Evolutionary conservation across 1,140 invertebrate genomes (phyloP), one percentile per base, ranked within the genome.

Genomic region (Heliothis virescens): DNA sequence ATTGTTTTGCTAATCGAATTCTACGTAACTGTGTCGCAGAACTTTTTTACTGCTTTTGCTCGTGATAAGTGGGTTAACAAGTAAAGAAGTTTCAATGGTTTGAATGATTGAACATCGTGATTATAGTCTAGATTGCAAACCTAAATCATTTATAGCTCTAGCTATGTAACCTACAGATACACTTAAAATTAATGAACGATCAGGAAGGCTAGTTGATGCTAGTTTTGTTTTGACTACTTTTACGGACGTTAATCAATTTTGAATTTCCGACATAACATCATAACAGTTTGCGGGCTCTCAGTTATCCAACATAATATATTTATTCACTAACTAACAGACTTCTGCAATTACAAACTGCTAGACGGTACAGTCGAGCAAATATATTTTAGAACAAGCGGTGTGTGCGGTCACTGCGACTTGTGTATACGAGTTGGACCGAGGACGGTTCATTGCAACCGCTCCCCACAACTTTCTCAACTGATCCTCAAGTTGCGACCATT

Each of bases 261-360:
- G 18, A 41, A 55, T 13, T 41, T 41, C 9, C 16, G 12, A 34
- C 34, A 15, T 26, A 26, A 11, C 72, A 74, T 74, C 72, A 74
- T 74, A 63, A 63, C 59, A 15, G 21, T 60, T 26, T 26, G 7
- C 12, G 21, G 34, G 7, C 63, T 26, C 18, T 21, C 16, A 48
- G 52, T 59, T 59, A 57, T 65, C 16, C 47, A 69, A 69, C 50
- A 53, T 59, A 69, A 59, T 78, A 78, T 55, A 69, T 69, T 78
- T 16, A 59, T 65, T 52, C 21, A 63, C 13, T 18, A 78, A 78
- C 75, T 57, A 55, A 77, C 60, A 62, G 47, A 79, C 67, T 74
- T 81, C 79, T 78, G 67, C 72, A 81, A 76, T 83, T 81, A 83
- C 76, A 71, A 29, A 75, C 79, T 79, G 76, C 55, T 73, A 72